These are phyloP conservation scores for Heliothis subflexa DNA, from an alignment of 1,140 invertebrate genomes.

Conservation along the genomic window DNA sequence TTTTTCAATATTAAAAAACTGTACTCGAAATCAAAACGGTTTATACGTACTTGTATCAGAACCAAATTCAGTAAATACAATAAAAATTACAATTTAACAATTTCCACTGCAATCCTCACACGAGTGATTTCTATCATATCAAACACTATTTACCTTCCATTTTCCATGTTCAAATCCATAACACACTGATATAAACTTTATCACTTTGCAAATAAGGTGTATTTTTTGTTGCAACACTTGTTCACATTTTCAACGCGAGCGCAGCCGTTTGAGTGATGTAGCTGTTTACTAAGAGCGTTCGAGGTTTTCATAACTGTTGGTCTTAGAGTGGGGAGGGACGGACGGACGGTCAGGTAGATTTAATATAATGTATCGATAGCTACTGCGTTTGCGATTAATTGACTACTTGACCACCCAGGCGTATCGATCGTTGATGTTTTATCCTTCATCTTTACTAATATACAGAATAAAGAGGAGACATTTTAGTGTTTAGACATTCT, in stretches of 20 bases:
- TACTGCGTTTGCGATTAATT: not conserved
- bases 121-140: slow-evolving; percentile 4
- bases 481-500: no score
- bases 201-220: not conserved
- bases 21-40: not conserved
- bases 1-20: no score
- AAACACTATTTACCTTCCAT: slow-evolving; percentile 41
- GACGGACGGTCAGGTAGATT: not conserved
- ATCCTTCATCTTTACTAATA: no score
- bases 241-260: not conserved
- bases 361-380: not conserved
- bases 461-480: no score
- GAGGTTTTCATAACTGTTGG: slow-evolving; percentile 7
- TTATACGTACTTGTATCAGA: not conserved
- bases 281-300: slow-evolving; percentile 5
- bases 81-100: not conserved
- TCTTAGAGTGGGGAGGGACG: slow-evolving; percentile 1
- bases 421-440: not conserved
- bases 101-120: slow-evolving; percentile 22
- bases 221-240: slow-evolving; percentile 3
- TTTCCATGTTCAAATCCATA: slow-evolving; percentile 21
- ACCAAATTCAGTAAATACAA: not conserved
- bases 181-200: slow-evolving; percentile 18
- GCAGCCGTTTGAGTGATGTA: not conserved
- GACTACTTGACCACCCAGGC: not conserved